phyloP scores from a whole-genome alignment of 2,888 invertebrate species.

The Tenthredo mesomela region DNA sequence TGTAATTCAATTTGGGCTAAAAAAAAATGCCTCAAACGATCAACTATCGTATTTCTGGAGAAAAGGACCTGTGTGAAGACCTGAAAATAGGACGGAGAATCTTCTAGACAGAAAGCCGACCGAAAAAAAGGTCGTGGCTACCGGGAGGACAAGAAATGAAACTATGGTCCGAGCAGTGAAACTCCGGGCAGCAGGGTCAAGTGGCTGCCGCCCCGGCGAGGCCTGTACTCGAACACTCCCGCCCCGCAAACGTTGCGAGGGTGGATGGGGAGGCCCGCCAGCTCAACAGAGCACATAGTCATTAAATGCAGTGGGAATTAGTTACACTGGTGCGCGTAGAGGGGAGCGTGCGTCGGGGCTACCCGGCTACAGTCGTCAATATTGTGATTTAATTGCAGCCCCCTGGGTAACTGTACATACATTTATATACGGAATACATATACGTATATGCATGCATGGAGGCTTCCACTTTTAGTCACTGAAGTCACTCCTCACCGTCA shows the following conservation, averaged over 20 bases:
- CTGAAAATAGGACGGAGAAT: not conserved
- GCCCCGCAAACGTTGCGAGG: conserved; percentile 29
- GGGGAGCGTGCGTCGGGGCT: conserved; percentile 39
- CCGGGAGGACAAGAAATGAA: conserved; percentile 23
- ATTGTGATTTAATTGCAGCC: conserved; percentile 54
- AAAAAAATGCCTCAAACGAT: not conserved
- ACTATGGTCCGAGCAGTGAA: conserved; percentile 27
- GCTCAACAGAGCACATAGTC: conserved; percentile 57
- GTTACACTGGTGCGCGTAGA: conserved; percentile 61
- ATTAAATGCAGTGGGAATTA: conserved; percentile 68
- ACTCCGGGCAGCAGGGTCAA: conserved; percentile 51
- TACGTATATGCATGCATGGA: not conserved
- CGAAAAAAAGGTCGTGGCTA: not conserved
- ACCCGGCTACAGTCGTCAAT: conserved; percentile 49
- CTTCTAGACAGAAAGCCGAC: not conserved
- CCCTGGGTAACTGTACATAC: conserved; percentile 32
- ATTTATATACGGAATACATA: not conserved
- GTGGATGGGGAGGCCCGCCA: conserved; percentile 28
- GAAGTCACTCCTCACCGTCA: not conserved
- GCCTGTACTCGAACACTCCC: conserved; percentile 44
- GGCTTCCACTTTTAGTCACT: conserved; percentile 4
- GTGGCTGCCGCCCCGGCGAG: conserved; percentile 41
- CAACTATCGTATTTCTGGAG: not conserved
- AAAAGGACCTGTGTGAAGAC: too few relatives aligned
- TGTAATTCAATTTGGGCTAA: not conserved